Evolutionary conservation across 2,797 vertebrate genomes (phyloP), one percentile per base, ranked within the genome.

Genomic region (Acomys russatus): DNA sequence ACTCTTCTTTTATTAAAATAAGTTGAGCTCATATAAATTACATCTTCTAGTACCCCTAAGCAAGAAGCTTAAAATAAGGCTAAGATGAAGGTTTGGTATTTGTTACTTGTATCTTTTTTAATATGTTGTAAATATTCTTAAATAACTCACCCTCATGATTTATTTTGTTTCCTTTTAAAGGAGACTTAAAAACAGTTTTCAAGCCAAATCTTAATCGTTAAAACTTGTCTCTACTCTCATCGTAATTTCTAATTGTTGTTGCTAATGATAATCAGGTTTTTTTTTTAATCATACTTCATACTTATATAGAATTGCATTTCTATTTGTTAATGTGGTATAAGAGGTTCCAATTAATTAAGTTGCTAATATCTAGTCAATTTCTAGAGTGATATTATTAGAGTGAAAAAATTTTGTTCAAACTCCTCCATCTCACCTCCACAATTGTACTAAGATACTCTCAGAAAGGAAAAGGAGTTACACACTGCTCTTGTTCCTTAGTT

Each of bases 191-290:
- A 38, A 30, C 0, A 85, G 87, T 88, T 74, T 93, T 15, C 3
- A 91, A 56, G 20, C 86, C 5, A 56, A 49, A 59, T 2, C 30
- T 92, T 80, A 88, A 74, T 86, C 2, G 2, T 28, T 9, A 80
- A 35, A 85, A 70, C 23, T 77, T 38, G 51, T 82, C 10, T 4
- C 25, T 78, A 18, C 88, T 95, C 44, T 73, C 4, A 87, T 35
- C 30, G 90, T 3, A 94, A 82, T 3, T 49, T 95, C 9, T 78
- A 78, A 73, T 74, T 70, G 77, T 84, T 88, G 77, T 56, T 79
- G 20, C 44, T 90, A 76, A 79, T 12, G 38, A 8, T 90, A 63
- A 74, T 64, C n/a, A 59, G 35, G 73, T 10, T 8, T 1, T 63
- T 8, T n/a, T n/a, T n/a, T n/a, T n/a, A n/a, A 14, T 25, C 25